Conservation (phyloP, 2,113 vertebrate species). For the Elephantulus edwardii region DNA sequence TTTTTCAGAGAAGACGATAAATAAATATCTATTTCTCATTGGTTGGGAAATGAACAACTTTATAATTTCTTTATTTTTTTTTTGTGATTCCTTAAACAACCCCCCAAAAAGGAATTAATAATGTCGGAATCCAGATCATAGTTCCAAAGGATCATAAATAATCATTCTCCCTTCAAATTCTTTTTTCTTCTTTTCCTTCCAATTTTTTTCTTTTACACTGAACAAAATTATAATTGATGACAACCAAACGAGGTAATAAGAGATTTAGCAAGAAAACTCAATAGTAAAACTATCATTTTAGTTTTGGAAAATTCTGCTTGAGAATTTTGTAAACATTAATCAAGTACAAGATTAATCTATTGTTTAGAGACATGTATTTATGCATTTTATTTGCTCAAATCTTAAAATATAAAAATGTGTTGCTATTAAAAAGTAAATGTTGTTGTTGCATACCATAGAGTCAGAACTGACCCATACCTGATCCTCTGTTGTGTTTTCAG, state of each 20-base stretch:
- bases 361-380: background rate
- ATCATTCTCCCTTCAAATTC: background rate
- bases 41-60: conserved; percentile 6
- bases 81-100: background rate
- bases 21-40: background rate
- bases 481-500: too few species aligned
- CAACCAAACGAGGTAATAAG: background rate
- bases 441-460: too few species aligned
- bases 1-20: background rate
- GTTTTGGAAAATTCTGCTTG: background rate
- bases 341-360: background rate
- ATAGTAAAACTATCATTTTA: background rate
- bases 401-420: conserved; percentile 9
- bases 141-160: background rate
- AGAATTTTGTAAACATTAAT: conserved; percentile 3
- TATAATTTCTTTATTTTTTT: background rate
- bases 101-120: background rate
- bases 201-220: conserved; percentile 34
- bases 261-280: conserved; percentile 23
- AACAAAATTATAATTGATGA: background rate
- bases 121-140: background rate
- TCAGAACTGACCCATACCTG: too few species aligned
- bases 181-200: conserved; percentile 26
- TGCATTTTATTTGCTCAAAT: conserved; percentile 17
- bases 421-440: background rate